These are phyloP conservation scores for Anolis apletophallus DNA, from an alignment of 2,797 vertebrate genomes.

Conservation along the genomic window DNA sequence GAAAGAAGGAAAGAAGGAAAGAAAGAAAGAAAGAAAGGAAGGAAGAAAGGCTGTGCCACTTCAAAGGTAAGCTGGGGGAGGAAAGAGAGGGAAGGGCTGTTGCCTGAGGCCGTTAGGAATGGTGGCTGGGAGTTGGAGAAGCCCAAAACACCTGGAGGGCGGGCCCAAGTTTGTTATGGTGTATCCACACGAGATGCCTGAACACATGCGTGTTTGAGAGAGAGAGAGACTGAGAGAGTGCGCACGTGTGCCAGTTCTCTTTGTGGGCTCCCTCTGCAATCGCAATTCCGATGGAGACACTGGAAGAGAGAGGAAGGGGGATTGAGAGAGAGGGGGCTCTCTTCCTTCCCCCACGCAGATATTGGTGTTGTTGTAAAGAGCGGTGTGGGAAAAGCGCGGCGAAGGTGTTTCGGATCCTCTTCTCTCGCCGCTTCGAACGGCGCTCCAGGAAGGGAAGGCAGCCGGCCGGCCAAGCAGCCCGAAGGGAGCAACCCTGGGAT, in stretches of 20 bases:
- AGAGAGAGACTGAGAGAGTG: constrained; percentile 36
- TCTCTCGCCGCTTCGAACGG: too few species aligned
- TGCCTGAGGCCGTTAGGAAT: too few species aligned
- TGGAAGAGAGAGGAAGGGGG: background rate
- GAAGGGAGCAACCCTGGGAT: background rate
- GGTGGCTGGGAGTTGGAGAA: too few species aligned
- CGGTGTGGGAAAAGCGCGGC: constrained; percentile 46
- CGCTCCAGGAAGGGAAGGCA: constrained; percentile 7
- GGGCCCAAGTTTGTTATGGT: too few species aligned
- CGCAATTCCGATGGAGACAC: constrained; percentile 50
- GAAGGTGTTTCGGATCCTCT: constrained; percentile 25
- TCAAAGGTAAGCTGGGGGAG: too few species aligned
- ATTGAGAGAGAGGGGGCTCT: constrained; percentile 2
- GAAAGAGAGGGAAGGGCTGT: too few species aligned
- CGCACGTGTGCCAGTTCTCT: constrained; percentile 42
- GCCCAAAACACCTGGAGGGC: too few species aligned
- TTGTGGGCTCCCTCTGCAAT: constrained; percentile 63
- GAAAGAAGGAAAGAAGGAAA: too few species aligned
- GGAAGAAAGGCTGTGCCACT: too few species aligned
- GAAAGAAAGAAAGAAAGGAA: too few species aligned
- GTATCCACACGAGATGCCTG: too few species aligned
- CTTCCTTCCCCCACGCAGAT: constrained; percentile 65
- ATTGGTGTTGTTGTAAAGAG: constrained; percentile 66
- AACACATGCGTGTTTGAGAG: background rate
- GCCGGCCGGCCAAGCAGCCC: background rate